Evolutionary conservation across 2,113 vertebrate genomes (phyloP).

Genomic region (Silurus meridionalis): DNA sequence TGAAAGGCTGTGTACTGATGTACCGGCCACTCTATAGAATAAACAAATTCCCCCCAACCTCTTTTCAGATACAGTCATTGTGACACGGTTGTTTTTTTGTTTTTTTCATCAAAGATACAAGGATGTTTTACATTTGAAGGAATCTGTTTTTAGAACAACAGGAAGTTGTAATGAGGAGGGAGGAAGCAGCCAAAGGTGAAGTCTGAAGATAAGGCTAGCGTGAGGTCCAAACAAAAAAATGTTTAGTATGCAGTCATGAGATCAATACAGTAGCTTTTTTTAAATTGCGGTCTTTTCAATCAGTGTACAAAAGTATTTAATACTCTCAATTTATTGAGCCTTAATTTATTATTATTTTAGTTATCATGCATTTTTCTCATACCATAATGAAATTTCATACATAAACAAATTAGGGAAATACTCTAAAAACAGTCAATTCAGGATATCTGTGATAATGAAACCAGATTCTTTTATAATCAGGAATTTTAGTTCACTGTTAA

Average conservation of each 20-base stretch:
- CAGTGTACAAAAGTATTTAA: background rate
- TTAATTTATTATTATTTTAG: background rate
- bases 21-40: background rate
- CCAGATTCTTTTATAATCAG: background rate
- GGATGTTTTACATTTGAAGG: slow-evolving; percentile 49
- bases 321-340: background rate
- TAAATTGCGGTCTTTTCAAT: slow-evolving; percentile 10
- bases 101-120: slow-evolving; percentile 43
- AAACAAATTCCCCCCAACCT: background rate
- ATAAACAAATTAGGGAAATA: background rate
- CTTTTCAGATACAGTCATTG: background rate
- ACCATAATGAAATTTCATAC: background rate
- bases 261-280: slow-evolving; percentile 35
- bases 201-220: slow-evolving; percentile 66
- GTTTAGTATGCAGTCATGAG: slow-evolving; percentile 27
- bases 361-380: background rate
- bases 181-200: slow-evolving; percentile 67
- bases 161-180: slow-evolving; percentile 62
- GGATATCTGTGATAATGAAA: background rate
- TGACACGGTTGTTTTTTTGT: slow-evolving; percentile 15
- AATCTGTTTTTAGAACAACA: slow-evolving; percentile 66
- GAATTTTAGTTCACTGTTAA: background rate
- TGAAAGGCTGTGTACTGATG: background rate
- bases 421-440: background rate
- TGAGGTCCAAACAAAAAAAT: slow-evolving; percentile 47